phyloP scores from a whole-genome alignment of 2,888 invertebrate species.

The Lochmaea crataegi region DNA sequence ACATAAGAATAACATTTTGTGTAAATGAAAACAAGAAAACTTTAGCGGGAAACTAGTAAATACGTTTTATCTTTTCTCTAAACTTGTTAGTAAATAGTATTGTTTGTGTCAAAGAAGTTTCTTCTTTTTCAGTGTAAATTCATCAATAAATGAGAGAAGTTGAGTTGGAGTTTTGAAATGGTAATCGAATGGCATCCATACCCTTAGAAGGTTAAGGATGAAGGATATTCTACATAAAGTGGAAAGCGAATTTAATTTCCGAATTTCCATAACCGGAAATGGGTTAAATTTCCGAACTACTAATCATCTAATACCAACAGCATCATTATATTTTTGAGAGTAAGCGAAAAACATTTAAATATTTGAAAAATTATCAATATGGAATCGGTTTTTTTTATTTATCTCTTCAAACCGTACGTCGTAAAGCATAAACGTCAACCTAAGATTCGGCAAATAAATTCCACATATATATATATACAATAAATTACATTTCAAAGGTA shows the following conservation, averaged over 20 bases:
- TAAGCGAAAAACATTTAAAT: too few species aligned
- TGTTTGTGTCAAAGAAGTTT: slow-evolving; percentile 5
- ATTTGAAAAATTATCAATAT: background rate
- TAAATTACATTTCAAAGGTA: slow-evolving; percentile 45
- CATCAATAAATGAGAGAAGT: slow-evolving; percentile 6
- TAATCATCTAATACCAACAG: slow-evolving; percentile 14
- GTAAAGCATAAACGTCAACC: background rate
- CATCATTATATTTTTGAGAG: background rate
- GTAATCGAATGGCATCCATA: background rate
- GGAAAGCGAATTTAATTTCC: slow-evolving; percentile 23
- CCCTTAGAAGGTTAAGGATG: slow-evolving; percentile 10
- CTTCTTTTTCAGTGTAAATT: background rate
- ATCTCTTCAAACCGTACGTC: slow-evolving; percentile 13
- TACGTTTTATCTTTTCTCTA: slow-evolving; percentile 1
- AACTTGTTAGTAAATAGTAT: background rate
- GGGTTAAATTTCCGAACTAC: slow-evolving; percentile 28
- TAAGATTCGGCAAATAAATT: slow-evolving; percentile 36
- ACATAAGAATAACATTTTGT: background rate
- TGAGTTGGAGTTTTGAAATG: background rate
- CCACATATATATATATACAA: slow-evolving; percentile 23
- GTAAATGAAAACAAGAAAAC: background rate
- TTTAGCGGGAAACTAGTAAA: slow-evolving; percentile 3
- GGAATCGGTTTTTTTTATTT: background rate
- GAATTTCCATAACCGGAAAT: slow-evolving; percentile 32
- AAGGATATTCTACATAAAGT: slow-evolving; percentile 2